A percentile compares a stretch with the other conserved stretches of the same genome.
Conservation (phyloP, 53 echinoderm and acorn worm genomes). For the Hippasteria phrygiana region DNA sequence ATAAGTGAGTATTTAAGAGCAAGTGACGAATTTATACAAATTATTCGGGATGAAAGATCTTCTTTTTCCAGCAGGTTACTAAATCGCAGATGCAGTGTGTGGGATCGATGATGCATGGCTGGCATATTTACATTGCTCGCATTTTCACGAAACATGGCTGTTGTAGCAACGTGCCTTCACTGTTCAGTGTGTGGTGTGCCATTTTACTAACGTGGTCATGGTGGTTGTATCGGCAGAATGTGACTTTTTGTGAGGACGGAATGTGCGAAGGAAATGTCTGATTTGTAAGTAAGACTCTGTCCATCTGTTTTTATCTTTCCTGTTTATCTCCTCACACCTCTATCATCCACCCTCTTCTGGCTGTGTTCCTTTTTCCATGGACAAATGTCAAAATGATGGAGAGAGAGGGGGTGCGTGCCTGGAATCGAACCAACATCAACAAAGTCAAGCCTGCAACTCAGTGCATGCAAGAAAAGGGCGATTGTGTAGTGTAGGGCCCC, state of each 20-base stretch:
- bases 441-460: too few species aligned
- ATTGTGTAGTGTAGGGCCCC: too few species aligned
- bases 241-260: neutral
- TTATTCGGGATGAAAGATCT: slow-evolving; percentile 1
- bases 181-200: neutral
- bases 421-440: too few species aligned
- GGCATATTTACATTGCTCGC: slow-evolving; percentile 14
- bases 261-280: neutral
- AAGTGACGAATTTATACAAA: neutral
- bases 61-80: slow-evolving; percentile 20
- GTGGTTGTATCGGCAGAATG: too few species aligned
- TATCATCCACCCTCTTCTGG: too few species aligned
- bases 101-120: too few species aligned
- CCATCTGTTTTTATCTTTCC: neutral
- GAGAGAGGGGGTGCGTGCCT: too few species aligned
- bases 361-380: too few species aligned
- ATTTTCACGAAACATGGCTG: slow-evolving; percentile 33
- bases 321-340: too few species aligned
- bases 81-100: neutral
- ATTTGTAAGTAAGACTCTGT: neutral
- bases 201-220: too few species aligned
- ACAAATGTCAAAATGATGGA: too few species aligned
- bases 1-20: neutral
- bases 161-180: slow-evolving; percentile 53
- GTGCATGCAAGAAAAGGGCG: too few species aligned